Evolutionary conservation across 2,113 vertebrate species (phyloP), one percentile per base, ranked within the genome.

Genomic region (Hippopotamus amphibius): DNA sequence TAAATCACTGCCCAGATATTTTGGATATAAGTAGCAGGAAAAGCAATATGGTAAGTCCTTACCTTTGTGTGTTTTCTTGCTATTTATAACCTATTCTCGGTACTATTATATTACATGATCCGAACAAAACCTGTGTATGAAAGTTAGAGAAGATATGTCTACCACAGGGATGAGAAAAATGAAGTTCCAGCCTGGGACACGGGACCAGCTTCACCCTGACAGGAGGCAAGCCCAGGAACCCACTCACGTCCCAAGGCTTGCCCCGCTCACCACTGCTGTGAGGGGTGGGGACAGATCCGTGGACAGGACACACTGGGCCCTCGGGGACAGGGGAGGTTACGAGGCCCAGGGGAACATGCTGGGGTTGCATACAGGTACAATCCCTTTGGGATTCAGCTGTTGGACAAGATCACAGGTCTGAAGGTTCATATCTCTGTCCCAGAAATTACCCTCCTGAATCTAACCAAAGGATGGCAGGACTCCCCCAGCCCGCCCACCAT

Each of bases 261-360:
- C 9, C 9, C 16, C 28, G 43, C 14, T 28, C 26, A 21, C 72
- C 7, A 8, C 48, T 2, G 12, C 50, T 3, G 50, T 50, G 50
- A 50, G 50, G 50, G 50, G 50, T 50, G 50, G 14, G 12, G 14
- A 50, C 50, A 50, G 50, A 50, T 11, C 10, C 16, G 4, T 10
- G 43, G 28, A 33, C 16, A 19, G 14, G 28, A 74, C 28, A 21
- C 28, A 2, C 5, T 55, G n/a, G 24, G 46, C 24, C 53, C 19
- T 53, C n/a, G 0, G 8, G n/a, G 28, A 43, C 69, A n/a, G 6
- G n/a, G 9, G 28, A 2, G 16, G 22, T 55, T 33, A 48, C 11
- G 24, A 33, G 41, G 61, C 6, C 30, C 6, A 43, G 15, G 0
- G 4, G 4, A 30, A 41, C 14, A 66, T 0, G 3, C 8, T 6